Evolutionary conservation across 2,888 invertebrate species (phyloP), one percentile per base, ranked within the genome.

Genomic region (Cephus sareptanus): DNA sequence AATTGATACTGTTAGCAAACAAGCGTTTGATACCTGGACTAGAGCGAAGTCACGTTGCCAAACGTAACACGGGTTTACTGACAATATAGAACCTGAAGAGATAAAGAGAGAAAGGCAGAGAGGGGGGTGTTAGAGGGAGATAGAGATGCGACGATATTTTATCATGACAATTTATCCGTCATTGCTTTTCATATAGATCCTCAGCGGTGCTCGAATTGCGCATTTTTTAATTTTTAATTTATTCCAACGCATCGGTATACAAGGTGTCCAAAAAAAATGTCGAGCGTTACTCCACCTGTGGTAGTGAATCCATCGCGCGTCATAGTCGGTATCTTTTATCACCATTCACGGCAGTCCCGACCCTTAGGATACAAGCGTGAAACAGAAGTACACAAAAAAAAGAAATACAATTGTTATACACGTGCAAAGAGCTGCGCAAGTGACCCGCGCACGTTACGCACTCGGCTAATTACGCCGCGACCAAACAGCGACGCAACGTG

Each of bases 1-100:
- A 87, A 89, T 88, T 88, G 88, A 89, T 89, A 87, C 86, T 87
- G 88, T 89, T 87, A 84, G 85, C 88, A 87, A 89, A 88, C 88
- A 87, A 83, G 86, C 83, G 85, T 84, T 85, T 82, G 85, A 85
- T 85, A 82, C 79, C 80, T 76, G 70, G 81, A 80, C 76, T 73
- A 77, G 75, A 69, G 81, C 81, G 81, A 15, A 40, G 40, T 40
- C 40, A 40, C 40, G 40, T 40, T 15, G 15, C 40, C 40, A 40
- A 40, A 40, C 40, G 40, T 40, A 40, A 40, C 40, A 40, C 40
- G 40, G 40, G 40, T 40, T 40, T 40, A 40, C 40, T 40, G 40
- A 40, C 40, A 40, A 40, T 40, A 40, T 40, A 40, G 40, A 40
- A 40, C 15, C 40, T 40, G 15, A 40, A 40, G 15, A 40, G 40